Percentiles rank a stretch among this genome's conserved stretches.
phyloP scores from a whole-genome alignment of 2,113 vertebrate genomes.

The Hydropotes inermis region DNA sequence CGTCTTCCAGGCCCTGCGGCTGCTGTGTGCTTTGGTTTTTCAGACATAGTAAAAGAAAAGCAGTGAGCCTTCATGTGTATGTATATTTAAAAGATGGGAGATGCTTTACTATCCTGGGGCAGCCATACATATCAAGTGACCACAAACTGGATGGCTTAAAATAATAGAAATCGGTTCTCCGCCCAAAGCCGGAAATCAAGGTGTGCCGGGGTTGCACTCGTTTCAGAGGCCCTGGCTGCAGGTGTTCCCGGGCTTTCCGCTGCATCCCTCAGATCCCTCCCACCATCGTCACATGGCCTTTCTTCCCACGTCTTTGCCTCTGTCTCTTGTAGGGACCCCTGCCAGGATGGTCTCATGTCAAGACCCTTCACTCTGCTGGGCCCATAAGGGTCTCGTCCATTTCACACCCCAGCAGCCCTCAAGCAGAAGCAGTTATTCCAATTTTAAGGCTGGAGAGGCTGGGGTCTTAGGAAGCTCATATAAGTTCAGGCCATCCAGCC shows the following conservation, averaged over 20 bases:
- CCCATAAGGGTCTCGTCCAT: rapidly evolving
- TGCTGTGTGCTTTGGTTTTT: background rate
- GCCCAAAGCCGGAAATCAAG: rapidly evolving
- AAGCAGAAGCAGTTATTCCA: rapidly evolving
- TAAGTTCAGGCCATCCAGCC: background rate
- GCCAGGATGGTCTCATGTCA: background rate
- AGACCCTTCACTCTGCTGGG: background rate
- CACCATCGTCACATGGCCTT: rapidly evolving
- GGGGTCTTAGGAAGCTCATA: background rate
- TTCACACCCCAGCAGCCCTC: too few relatives aligned
- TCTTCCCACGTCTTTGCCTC: rapidly evolving
- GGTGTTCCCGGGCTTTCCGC: rapidly evolving
- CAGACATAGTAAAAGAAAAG: background rate
- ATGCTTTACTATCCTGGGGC: rapidly evolving
- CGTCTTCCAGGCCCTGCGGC: background rate
- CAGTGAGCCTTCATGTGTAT: rapidly evolving
- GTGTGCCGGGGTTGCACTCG: rapidly evolving
- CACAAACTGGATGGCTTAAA: background rate
- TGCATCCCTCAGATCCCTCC: rapidly evolving
- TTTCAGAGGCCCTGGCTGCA: rapidly evolving
- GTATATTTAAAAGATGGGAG: too few relatives aligned
- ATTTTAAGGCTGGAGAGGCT: background rate
- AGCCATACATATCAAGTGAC: background rate
- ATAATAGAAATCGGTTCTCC: background rate
- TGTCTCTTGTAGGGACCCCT: rapidly evolving